A percentile compares a stretch with the other conserved stretches of the same genome.
phyloP scores from a whole-genome alignment of 1,140 invertebrate species.

The Helicoverpa armigera region DNA sequence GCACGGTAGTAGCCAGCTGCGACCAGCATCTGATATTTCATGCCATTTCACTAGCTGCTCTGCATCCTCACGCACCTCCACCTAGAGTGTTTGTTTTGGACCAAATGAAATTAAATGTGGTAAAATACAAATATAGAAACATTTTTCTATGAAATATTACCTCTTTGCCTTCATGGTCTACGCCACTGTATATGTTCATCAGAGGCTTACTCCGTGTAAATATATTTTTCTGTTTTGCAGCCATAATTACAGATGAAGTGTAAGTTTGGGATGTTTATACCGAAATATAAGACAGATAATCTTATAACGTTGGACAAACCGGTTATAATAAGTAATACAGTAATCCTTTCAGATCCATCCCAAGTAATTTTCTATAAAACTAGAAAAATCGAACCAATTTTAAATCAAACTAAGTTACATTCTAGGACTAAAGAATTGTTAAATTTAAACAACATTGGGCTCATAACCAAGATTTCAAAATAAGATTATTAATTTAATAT shows the following conservation, averaged over 20 bases:
- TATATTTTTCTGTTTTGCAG: conserved; percentile 78
- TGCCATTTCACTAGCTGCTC: conserved; percentile 96
- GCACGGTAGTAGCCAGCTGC: conserved; percentile 98
- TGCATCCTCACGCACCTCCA: conserved; percentile 96
- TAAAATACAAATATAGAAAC: no score
- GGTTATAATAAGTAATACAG: neutral
- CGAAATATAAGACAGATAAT: neutral
- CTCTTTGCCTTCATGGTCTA: conserved; percentile 82
- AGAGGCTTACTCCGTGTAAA: conserved; percentile 78
- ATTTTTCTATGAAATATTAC: conserved; percentile 51
- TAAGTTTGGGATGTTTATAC: neutral
- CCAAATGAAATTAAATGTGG: neutral
- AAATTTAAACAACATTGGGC: no score
- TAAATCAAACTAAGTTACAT: no score
- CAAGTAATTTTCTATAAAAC: neutral
- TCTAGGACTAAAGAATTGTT: no score
- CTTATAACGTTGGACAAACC: neutral
- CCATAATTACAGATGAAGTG: conserved; percentile 58
- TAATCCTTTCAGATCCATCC: neutral
- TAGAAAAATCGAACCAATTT: neutral
- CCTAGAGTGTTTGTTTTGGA: conserved; percentile 81
- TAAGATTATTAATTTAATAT: no score
- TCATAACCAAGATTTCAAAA: no score
- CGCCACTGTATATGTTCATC: conserved; percentile 78
- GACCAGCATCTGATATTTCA: conserved; percentile 97